These are phyloP conservation scores for Lipophrys pholis DNA, from an alignment of 2,113 vertebrate genomes.

Conservation along the genomic window DNA sequence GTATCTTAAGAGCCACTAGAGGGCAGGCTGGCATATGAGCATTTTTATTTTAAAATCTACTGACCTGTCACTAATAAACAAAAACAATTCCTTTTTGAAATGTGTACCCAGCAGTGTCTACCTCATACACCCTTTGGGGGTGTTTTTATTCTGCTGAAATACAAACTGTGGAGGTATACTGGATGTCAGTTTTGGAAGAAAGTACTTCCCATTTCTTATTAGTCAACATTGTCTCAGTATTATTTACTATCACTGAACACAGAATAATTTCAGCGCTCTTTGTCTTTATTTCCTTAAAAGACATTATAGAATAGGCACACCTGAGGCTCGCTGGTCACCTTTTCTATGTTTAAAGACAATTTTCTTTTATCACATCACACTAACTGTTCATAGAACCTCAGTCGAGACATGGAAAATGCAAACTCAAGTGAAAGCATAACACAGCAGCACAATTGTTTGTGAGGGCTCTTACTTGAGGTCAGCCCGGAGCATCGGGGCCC, in stretches of 20 bases:
- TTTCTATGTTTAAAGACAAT: neutral
- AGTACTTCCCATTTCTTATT: too few species aligned
- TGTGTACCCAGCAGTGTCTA: too few species aligned
- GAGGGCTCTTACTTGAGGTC: neutral
- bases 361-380: neutral
- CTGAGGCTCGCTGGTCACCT: neutral
- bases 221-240: too few species aligned
- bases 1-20: neutral
- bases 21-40: neutral
- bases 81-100: neutral
- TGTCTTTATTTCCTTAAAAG: too few species aligned
- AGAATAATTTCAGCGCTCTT: neutral
- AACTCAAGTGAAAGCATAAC: neutral
- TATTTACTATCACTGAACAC: neutral
- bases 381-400: neutral
- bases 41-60: neutral
- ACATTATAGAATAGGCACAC: neutral
- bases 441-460: neutral
- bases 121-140: too few species aligned
- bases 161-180: too few species aligned
- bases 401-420: neutral
- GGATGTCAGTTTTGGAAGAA: too few species aligned
- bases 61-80: constrained; percentile 5
- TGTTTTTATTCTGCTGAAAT: too few species aligned
- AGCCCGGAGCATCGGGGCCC: neutral